Conservation (phyloP, 64 coral and sea anemone species). For the Trachythela sp. region DNA sequence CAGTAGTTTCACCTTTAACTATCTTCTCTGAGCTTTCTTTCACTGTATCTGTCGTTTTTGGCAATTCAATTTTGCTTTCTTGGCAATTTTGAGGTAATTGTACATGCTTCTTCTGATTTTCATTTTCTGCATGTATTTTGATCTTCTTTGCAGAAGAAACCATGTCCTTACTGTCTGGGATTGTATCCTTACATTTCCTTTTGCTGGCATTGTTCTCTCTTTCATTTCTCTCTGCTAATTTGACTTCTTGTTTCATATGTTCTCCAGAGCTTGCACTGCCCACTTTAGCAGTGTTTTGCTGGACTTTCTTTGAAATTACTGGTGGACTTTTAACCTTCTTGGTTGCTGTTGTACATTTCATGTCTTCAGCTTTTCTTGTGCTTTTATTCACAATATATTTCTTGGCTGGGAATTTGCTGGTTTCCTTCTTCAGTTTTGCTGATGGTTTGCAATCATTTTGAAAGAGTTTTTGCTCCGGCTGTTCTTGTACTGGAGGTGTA, state of each 20-base stretch:
- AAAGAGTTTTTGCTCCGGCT: background rate
- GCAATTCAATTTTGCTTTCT: background rate
- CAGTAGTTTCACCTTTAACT: background rate
- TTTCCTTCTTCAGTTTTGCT: background rate
- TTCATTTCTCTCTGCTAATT: background rate
- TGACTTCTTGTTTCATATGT: background rate
- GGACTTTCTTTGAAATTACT: background rate
- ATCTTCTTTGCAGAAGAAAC: background rate
- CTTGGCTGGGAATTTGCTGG: background rate
- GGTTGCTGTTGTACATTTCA: background rate
- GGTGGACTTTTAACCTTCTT: background rate
- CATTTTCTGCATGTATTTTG: background rate
- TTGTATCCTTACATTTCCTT: background rate
- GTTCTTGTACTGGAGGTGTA: slow-evolving; percentile 1
- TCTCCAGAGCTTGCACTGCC: background rate
- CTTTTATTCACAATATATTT: background rate
- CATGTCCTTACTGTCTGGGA: background rate
- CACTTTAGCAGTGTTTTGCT: background rate
- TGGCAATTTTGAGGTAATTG: background rate
- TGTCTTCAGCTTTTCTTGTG: background rate
- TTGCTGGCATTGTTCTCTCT: background rate
- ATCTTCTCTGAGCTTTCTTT: background rate
- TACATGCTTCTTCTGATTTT: too few species aligned
- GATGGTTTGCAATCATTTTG: background rate
- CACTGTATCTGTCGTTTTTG: background rate